phyloP scores from a whole-genome alignment of 1,140 invertebrate genomes.

The Saccostrea echinata region DNA sequence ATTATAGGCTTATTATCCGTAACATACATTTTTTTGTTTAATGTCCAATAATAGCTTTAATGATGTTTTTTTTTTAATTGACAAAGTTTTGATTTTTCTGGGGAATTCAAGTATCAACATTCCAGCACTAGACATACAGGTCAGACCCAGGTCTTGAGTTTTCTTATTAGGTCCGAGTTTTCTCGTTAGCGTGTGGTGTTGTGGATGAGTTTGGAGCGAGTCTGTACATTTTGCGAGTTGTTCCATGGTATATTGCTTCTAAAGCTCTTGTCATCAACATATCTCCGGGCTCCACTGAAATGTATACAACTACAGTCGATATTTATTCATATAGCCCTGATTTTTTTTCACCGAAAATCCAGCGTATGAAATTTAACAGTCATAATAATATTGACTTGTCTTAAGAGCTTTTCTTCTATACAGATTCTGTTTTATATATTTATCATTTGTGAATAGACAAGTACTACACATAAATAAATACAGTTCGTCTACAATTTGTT shows the following conservation, averaged over 20 bases:
- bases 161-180: not conserved
- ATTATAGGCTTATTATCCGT: not conserved
- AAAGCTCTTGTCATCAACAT: not conserved
- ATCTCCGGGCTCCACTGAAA: not conserved
- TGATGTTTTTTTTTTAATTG: not conserved
- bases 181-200: too few species aligned
- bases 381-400: constrained; percentile 7
- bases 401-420: constrained; percentile 8
- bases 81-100: not conserved
- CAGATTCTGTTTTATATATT: constrained; percentile 15
- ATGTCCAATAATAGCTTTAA: not conserved
- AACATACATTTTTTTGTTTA: not conserved
- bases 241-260: constrained; percentile 2
- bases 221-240: not conserved
- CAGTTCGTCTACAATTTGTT: constrained; percentile 18
- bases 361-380: constrained; percentile 5
- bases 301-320: not conserved
- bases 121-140: not conserved
- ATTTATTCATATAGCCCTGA: not conserved
- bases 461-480: constrained; percentile 29
- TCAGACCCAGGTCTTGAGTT: not conserved
- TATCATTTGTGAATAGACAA: constrained; percentile 35
- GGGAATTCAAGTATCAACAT: not conserved
- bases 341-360: not conserved
- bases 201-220: not conserved